A percentile compares a stretch with the other conserved stretches of the same genome.
phyloP scores from a whole-genome alignment of 2,888 invertebrate species.

The Lepidocyrtinus sp. region DNA sequence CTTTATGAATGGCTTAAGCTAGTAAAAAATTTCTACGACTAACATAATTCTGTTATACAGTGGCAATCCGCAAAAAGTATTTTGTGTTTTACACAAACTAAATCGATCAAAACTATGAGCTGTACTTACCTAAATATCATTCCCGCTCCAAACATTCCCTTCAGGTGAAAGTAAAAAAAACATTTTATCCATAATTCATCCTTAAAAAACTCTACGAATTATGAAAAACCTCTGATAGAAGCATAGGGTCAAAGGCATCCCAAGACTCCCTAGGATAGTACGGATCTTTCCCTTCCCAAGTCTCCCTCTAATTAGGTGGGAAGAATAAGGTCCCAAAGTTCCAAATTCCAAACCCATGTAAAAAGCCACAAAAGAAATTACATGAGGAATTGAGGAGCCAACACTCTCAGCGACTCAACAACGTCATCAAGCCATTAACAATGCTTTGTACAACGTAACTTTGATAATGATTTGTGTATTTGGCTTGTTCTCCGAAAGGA shows the following conservation, averaged over 20 bases:
- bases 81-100: too few relatives aligned
- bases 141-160: conserved; percentile 92
- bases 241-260: conserved; percentile 94
- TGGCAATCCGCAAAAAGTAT: too few relatives aligned
- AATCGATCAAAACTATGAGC: too few relatives aligned
- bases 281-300: conserved; percentile 76
- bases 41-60: too few relatives aligned
- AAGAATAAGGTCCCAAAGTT: conserved; percentile 20
- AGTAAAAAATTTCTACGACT: too few relatives aligned
- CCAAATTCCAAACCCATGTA: neutral
- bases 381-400: too few relatives aligned
- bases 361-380: neutral
- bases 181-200: neutral
- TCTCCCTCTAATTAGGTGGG: conserved; percentile 74
- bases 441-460: neutral
- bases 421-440: neutral
- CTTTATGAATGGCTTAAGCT: too few relatives aligned
- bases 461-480: too few relatives aligned
- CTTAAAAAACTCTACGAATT: neutral
- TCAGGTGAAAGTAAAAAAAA: neutral
- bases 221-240: conserved; percentile 82
- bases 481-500: too few relatives aligned
- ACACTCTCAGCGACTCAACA: neutral
- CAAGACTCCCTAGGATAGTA: conserved; percentile 88
- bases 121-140: conserved; percentile 86